Evolutionary conservation across 2,113 vertebrate species (phyloP).

Genomic region (Steatornis caripensis): DNA sequence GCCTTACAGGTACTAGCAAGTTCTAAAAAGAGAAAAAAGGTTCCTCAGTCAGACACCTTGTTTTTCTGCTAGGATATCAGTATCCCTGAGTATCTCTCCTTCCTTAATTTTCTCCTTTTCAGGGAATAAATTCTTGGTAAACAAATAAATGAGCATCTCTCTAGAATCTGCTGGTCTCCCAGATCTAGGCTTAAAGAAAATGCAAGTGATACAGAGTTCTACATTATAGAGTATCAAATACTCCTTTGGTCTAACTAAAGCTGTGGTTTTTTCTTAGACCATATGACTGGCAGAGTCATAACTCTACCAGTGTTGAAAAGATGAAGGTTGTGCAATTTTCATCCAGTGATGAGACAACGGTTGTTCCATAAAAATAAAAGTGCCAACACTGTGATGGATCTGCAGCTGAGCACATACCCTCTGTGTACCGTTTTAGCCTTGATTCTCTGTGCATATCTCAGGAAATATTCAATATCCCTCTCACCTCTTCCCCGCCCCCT

Average conservation of each 20-base stretch:
- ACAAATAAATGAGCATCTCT: background rate
- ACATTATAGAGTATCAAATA: background rate
- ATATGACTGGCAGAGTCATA: background rate
- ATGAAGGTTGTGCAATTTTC: constrained; percentile 4
- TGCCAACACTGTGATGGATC: background rate
- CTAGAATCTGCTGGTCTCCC: background rate
- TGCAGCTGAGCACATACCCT: background rate
- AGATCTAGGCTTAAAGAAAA: background rate
- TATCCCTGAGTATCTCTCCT: background rate
- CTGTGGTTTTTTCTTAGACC: background rate
- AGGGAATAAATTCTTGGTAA: background rate
- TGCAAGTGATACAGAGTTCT: background rate
- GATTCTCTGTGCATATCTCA: background rate
- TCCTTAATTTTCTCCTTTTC: background rate
- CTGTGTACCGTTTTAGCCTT: background rate
- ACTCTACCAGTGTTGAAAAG: background rate
- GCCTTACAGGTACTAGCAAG: background rate
- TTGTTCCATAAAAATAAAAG: constrained; percentile 23
- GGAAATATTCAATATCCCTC: background rate
- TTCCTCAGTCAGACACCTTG: background rate
- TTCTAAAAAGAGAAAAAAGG: background rate
- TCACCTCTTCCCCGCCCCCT: background rate
- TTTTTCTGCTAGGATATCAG: background rate
- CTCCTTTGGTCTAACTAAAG: background rate
- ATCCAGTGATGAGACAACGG: background rate